Conservation (phyloP, 1,140 invertebrate genomes). For the Ceratina calcarata region DNA sequence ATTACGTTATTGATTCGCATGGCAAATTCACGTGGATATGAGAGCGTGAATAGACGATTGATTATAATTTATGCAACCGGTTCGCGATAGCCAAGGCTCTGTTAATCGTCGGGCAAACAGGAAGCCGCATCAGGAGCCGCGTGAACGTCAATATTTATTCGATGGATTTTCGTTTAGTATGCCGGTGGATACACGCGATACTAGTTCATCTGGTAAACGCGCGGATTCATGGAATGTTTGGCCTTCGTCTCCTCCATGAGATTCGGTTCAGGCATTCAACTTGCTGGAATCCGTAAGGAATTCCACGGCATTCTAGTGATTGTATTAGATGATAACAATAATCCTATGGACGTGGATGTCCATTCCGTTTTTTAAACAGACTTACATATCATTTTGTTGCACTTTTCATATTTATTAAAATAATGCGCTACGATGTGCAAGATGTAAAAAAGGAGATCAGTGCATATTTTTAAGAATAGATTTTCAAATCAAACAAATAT, state of each 20-base stretch:
- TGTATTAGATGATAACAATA: neutral
- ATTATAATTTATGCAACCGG: slow-evolving; percentile 13
- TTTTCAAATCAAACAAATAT: no score
- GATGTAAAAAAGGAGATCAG: no score
- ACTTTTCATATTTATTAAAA: no score
- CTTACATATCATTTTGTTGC: no score
- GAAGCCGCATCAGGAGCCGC: slow-evolving; percentile 6
- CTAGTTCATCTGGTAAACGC: neutral
- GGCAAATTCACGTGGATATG: neutral
- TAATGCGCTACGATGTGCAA: no score
- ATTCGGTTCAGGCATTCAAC: neutral
- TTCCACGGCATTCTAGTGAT: neutral
- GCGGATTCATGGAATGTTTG: neutral
- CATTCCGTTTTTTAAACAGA: no score
- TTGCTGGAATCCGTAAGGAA: neutral
- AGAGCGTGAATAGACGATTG: neutral
- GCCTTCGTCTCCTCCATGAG: no score
- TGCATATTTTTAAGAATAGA: no score
- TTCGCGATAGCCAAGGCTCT: slow-evolving; percentile 1
- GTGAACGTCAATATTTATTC: slow-evolving; percentile 42
- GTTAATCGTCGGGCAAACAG: slow-evolving; percentile 25
- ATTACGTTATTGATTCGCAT: neutral
- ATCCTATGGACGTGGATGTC: no score
- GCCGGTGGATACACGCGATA: slow-evolving; percentile 7
- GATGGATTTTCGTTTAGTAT: slow-evolving; percentile 30